A percentile compares a stretch with the other conserved stretches of the same genome.
These are phyloP conservation scores for Melanogrammus aeglefinus DNA, from an alignment of 2,797 vertebrate species.

Conservation along the genomic window DNA sequence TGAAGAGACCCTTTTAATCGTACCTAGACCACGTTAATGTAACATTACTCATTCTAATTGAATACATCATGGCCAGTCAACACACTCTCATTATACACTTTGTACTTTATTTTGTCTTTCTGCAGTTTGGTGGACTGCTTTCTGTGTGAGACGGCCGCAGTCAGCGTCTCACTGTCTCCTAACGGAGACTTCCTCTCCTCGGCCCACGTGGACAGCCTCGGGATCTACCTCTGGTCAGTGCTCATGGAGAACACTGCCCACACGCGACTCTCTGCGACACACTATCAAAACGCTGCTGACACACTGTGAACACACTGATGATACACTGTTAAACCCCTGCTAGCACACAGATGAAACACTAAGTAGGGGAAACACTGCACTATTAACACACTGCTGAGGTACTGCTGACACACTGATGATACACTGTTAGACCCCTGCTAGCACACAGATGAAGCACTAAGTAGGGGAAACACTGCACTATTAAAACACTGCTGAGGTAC, in stretches of 20 bases:
- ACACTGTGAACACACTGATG: neutral
- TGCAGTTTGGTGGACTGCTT: conserved; percentile 91
- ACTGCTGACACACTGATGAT: too few species aligned
- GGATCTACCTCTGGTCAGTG: conserved; percentile 89
- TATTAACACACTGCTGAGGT: neutral
- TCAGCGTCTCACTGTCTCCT: conserved; percentile 87
- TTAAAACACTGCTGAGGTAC: too few species aligned
- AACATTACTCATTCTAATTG: neutral
- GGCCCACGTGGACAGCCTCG: conserved; percentile 89
- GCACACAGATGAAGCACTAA: too few species aligned
- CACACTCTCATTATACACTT: neutral
- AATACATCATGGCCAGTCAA: neutral
- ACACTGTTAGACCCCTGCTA: neutral
- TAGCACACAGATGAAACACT: too few species aligned
- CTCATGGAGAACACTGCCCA: neutral
- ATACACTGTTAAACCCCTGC: neutral
- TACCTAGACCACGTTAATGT: neutral
- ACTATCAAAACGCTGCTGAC: too few species aligned
- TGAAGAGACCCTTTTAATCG: neutral
- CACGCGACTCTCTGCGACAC: neutral
- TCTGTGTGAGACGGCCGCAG: conserved; percentile 83
- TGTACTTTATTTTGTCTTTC: neutral
- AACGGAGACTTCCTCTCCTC: conserved; percentile 94
- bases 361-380: too few species aligned
- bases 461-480: too few species aligned